Percentiles rank a stretch among this genome's conserved stretches.
These are phyloP conservation scores for Ectropis grisescens DNA, from an alignment of 1,140 invertebrate species.

Conservation along the genomic window DNA sequence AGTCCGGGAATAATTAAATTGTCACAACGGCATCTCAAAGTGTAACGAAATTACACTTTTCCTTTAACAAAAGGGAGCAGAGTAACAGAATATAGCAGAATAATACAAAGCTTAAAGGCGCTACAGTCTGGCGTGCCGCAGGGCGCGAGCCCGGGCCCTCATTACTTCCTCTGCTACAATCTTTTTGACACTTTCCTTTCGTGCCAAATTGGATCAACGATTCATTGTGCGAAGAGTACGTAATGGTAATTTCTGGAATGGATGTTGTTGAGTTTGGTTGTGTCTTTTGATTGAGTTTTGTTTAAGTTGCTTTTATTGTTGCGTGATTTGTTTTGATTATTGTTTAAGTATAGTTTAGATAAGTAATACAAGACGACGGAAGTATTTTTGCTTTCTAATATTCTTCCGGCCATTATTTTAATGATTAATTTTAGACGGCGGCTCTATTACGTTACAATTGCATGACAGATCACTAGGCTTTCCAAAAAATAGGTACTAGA, in stretches of 20 bases:
- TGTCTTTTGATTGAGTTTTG: slow-evolving; percentile 1
- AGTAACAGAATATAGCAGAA: slow-evolving; percentile 46
- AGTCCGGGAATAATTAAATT: slow-evolving; percentile 57
- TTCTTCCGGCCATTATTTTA: no score
- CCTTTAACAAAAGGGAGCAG: slow-evolving; percentile 53
- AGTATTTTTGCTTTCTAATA: no score
- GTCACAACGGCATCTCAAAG: slow-evolving; percentile 62
- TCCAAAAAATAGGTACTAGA: no score
- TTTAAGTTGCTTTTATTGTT: slow-evolving; percentile 1
- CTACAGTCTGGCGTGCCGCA: slow-evolving; percentile 48
- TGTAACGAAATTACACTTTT: slow-evolving; percentile 64
- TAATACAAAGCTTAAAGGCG: slow-evolving; percentile 61
- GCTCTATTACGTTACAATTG: no score
- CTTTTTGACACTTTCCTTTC: slow-evolving; percentile 56
- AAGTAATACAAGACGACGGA: no score
- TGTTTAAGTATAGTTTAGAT: no score
- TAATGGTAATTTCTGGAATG: slow-evolving; percentile 44
- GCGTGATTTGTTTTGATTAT: neutral
- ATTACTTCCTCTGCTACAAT: slow-evolving; percentile 35
- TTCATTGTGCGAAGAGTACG: slow-evolving; percentile 40
- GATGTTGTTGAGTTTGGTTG: slow-evolving; percentile 16
- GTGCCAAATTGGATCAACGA: slow-evolving; percentile 58
- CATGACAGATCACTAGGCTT: no score
- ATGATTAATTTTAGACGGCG: no score
- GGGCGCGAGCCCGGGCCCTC: slow-evolving; percentile 34